Evolutionary conservation across 1,140 invertebrate genomes (phyloP), one percentile per base, ranked within the genome.

Genomic region (Dryas iulia): DNA sequence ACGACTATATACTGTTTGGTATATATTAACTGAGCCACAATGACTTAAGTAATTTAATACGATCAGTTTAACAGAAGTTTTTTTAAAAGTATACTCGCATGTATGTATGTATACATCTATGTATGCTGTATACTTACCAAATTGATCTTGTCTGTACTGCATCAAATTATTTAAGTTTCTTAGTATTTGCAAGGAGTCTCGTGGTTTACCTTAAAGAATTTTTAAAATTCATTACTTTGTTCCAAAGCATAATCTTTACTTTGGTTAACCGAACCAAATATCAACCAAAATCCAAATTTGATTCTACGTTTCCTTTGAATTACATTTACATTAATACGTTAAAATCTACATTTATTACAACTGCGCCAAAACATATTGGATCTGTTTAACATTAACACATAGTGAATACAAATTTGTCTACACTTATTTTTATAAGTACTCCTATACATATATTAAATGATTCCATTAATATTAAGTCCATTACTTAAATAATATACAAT

Each of bases 81-180:
- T n/a, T n/a, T n/a, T n/a, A n/a, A n/a, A n/a, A n/a, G n/a, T n/a
- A n/a, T n/a, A n/a, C n/a, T n/a, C n/a, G n/a, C n/a, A n/a, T n/a
- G n/a, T n/a, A n/a, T n/a, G n/a, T n/a, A n/a, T n/a, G n/a, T n/a
- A n/a, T n/a, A n/a, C n/a, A n/a, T n/a, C n/a, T n/a, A n/a, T n/a
- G n/a, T n/a, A n/a, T n/a, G n/a, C n/a, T 18, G 7, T 21, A 2
- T 69, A 73, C 82, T 79, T 79, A 90, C 88, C 85, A 39, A 84
- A 87, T 60, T 80, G 75, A 35, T 87, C 86, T 67, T 81, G 85
- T 14, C 84, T 76, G 61, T 83, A 85, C 63, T 86, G 86, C 76
- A 87, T 78, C 25, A 84, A 72, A 57, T 90, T 83, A 68, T 87
- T 90, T 58, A 90, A 77, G 67, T 71, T 86, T 73, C 86, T 73